phyloP scores from a whole-genome alignment of 2,797 vertebrate species.

The Apogon hyalosoma region DNA sequence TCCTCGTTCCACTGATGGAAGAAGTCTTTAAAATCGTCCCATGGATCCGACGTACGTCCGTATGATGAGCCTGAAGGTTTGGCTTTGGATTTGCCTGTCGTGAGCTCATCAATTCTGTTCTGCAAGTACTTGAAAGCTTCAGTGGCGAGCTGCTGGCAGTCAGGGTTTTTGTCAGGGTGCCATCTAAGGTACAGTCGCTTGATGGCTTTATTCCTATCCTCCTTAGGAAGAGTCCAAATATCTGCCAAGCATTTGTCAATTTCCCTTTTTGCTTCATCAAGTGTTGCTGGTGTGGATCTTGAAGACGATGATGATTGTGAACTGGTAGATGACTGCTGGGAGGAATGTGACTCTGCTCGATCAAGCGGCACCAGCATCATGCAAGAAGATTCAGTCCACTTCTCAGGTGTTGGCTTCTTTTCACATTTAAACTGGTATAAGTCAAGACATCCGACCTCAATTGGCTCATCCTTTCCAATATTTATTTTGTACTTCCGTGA shows the following conservation, averaged over 20 bases:
- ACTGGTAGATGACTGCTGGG: constrained; percentile 31
- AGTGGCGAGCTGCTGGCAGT: constrained; percentile 63
- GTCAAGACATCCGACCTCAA: constrained; percentile 81
- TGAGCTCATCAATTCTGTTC: constrained; percentile 72
- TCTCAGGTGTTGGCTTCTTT: constrained; percentile 37
- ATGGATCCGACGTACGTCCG: neutral
- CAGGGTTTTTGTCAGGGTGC: constrained; percentile 87
- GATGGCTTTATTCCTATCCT: constrained; percentile 79
- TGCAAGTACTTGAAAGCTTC: constrained; percentile 83
- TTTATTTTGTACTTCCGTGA: constrained; percentile 78
- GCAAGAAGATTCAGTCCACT: constrained; percentile 8
- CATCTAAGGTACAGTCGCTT: constrained; percentile 84
- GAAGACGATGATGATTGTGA: constrained; percentile 12
- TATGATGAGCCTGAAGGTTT: constrained; percentile 10
- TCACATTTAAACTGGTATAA: constrained; percentile 84
- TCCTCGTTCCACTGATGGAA: constrained; percentile 81
- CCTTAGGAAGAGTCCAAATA: constrained; percentile 79
- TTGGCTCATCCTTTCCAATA: constrained; percentile 67
- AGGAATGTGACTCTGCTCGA: constrained; percentile 24
- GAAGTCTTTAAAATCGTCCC: constrained; percentile 51
- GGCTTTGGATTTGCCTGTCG: constrained; percentile 36
- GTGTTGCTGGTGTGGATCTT: constrained; percentile 55
- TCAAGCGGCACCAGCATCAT: constrained; percentile 53
- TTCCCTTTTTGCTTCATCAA: constrained; percentile 83
- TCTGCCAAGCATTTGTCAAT: constrained; percentile 80